Conservation (phyloP, 2,888 invertebrate species). For the Itoplectis maculator region DNA sequence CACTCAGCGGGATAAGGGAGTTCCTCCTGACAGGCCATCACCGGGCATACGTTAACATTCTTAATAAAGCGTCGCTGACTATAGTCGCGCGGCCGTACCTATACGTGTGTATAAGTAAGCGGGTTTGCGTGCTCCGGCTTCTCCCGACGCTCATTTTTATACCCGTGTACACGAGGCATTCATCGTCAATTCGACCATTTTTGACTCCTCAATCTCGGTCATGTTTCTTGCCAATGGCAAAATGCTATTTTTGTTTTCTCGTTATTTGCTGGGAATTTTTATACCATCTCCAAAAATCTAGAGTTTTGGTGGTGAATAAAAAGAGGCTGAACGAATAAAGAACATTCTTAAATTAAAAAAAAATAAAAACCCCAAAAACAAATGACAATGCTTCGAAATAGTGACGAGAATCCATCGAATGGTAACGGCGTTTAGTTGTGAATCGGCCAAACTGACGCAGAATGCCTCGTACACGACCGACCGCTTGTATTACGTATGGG, state of each 20-base stretch:
- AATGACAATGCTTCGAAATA: too few species aligned
- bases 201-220: not conserved
- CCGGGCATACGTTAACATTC: conserved; percentile 81
- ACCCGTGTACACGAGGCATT: not conserved
- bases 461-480: not conserved
- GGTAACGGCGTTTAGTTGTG: too few species aligned
- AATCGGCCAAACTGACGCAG: not conserved
- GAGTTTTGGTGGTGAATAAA: too few species aligned
- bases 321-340: too few species aligned
- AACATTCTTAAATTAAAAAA: too few species aligned
- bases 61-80: conserved; percentile 73
- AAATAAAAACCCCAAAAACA: too few species aligned
- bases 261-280: too few species aligned
- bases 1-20: conserved; percentile 74
- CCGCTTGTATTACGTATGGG: conserved; percentile 13
- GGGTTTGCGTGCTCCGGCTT: conserved; percentile 14
- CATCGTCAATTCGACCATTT: not conserved
- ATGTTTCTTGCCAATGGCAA: not conserved
- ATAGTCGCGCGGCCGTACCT: conserved; percentile 21
- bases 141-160: conserved; percentile 4
- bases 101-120: conserved; percentile 45
- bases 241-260: too few species aligned
- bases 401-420: too few species aligned
- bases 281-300: too few species aligned
- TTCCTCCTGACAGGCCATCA: conserved; percentile 79